These are phyloP conservation scores for Diadophis punctatus DNA, from an alignment of 2,113 vertebrate species.

Conservation along the genomic window DNA sequence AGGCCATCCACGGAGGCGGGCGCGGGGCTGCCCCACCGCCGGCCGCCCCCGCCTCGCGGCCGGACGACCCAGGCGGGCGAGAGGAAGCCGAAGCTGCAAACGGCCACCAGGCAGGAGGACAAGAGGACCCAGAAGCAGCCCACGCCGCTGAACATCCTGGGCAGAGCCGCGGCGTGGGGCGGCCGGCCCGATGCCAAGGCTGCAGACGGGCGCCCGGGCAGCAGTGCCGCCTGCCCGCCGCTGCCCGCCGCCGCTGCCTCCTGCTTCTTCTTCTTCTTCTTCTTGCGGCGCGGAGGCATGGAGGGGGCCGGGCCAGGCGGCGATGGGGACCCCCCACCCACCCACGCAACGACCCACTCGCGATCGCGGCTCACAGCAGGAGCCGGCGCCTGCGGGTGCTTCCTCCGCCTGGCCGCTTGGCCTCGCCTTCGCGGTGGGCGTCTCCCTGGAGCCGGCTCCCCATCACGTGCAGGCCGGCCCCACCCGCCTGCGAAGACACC, in stretches of 20 bases:
- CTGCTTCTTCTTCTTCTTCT: conserved; percentile 45
- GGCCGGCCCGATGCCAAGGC: conserved; percentile 58
- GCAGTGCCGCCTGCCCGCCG: neutral
- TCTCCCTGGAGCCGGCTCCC: neutral
- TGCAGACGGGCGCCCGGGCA: conserved; percentile 17
- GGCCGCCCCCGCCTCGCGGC: conserved; percentile 38
- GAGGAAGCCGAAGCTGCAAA: conserved; percentile 83
- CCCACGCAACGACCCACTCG: neutral
- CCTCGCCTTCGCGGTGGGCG: neutral
- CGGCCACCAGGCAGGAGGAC: conserved; percentile 79
- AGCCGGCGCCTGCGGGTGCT: neutral
- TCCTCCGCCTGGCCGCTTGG: no score
- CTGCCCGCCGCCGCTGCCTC: conserved; percentile 16
- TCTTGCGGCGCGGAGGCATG: conserved; percentile 74
- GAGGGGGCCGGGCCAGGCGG: neutral
- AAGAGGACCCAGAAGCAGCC: conserved; percentile 87
- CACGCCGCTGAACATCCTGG: conserved; percentile 84
- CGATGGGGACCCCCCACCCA: neutral
- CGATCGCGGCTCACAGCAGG: neutral
- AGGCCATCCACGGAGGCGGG: neutral
- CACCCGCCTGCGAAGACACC: neutral
- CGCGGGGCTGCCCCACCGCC: neutral
- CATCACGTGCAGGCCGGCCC: conserved; percentile 1
- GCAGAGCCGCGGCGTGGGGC: conserved; percentile 56
- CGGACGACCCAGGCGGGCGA: conserved; percentile 85